A percentile compares a stretch with the other conserved stretches of the same genome.
Evolutionary conservation across 2,888 invertebrate species (phyloP).

Genomic region (Megaustenia siamemsis): DNA sequence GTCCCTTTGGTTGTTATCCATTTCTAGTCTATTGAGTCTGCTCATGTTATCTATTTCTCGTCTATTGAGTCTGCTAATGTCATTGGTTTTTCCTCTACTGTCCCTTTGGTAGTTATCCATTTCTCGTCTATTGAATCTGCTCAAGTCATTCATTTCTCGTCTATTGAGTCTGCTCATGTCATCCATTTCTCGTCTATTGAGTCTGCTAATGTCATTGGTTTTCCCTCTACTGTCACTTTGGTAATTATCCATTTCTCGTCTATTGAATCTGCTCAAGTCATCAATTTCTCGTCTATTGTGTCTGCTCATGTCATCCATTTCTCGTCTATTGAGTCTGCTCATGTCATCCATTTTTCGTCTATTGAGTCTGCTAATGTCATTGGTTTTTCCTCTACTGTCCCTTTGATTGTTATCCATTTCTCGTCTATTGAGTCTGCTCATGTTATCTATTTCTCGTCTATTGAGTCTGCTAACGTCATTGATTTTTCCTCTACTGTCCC

Average conservation of each 20-base stretch:
- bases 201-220: not conserved
- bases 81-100: not conserved
- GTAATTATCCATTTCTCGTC: not conserved
- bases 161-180: not conserved
- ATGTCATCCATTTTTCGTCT: not conserved
- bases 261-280: not conserved
- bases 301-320: not conserved
- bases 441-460: not conserved
- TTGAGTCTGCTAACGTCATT: slow-evolving; percentile 13
- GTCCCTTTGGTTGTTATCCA: not conserved
- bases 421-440: not conserved
- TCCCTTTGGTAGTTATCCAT: not conserved
- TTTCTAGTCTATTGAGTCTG: not conserved
- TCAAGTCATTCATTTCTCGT: not conserved
- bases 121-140: not conserved
- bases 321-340: not conserved
- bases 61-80: not conserved
- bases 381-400: not conserved
- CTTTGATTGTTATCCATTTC: not conserved
- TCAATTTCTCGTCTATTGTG: not conserved
- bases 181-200: not conserved
- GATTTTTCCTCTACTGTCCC: not conserved
- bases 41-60: not conserved
- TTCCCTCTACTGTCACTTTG: not conserved
- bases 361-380: not conserved